Evolutionary conservation across 2,113 vertebrate species (phyloP).

Genomic region (Ophthalmolycus amberensis): DNA sequence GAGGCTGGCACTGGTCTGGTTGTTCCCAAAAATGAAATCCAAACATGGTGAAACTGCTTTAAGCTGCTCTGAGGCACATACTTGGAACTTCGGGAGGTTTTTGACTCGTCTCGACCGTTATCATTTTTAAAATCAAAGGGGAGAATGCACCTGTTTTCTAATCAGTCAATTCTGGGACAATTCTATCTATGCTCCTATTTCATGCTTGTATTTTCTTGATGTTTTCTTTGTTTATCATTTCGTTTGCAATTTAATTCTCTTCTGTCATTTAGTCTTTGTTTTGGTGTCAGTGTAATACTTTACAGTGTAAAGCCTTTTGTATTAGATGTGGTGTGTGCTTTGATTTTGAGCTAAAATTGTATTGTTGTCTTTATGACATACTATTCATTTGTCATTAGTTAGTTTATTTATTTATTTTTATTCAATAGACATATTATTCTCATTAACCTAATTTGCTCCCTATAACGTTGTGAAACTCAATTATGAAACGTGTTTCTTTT

Average conservation of each 20-base stretch:
- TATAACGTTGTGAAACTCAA: not conserved
- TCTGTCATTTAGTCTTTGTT: not conserved
- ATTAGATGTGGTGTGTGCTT: not conserved
- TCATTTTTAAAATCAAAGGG: not conserved
- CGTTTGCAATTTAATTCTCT: not conserved
- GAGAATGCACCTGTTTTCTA: not conserved
- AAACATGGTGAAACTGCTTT: constrained; percentile 15
- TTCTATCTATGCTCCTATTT: not conserved
- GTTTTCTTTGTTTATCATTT: not conserved
- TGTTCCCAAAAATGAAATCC: constrained; percentile 23
- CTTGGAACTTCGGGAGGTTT: not conserved
- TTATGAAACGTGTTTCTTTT: not conserved
- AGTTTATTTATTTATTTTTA: not conserved
- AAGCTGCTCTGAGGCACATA: not conserved
- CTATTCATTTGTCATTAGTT: not conserved
- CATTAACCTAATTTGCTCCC: not conserved
- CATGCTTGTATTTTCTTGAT: not conserved
- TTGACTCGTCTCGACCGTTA: not conserved
- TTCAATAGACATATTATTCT: not conserved
- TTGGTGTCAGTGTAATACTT: not conserved
- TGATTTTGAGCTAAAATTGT: not conserved
- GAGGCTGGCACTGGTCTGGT: not conserved
- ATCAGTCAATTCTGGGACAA: not conserved
- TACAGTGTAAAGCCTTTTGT: not conserved
- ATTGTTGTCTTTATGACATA: not conserved